Percentiles rank a stretch among this genome's conserved stretches.
These are phyloP conservation scores for Agrochola circellaris DNA, from an alignment of 2,888 invertebrate species.

Conservation along the genomic window DNA sequence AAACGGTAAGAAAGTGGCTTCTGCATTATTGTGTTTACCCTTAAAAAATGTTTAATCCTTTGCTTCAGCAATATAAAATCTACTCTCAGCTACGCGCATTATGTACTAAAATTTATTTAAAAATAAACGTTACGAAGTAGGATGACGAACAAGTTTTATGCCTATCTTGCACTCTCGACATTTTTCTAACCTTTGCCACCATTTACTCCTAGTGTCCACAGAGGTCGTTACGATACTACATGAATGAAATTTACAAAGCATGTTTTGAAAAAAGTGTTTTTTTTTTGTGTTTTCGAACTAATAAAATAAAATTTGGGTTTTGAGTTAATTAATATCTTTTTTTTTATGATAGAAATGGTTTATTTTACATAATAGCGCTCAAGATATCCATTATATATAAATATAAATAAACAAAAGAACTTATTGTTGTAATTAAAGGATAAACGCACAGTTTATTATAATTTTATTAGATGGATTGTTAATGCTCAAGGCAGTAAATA, in stretches of 20 bases:
- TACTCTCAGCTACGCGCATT: not conserved
- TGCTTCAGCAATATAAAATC: not conserved
- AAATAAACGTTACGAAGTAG: not conserved
- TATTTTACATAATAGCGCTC: not conserved
- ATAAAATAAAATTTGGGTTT: not conserved
- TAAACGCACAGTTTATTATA: not conserved
- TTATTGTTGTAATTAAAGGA: not conserved
- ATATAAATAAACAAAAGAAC: too few species aligned
- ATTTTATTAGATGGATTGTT: not conserved
- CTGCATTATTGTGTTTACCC: not conserved
- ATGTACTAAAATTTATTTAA: not conserved
- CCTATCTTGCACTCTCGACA: constrained; percentile 9
- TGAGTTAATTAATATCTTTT: not conserved
- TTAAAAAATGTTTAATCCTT: not conserved
- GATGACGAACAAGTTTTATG: not conserved
- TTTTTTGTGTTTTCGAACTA: too few species aligned
- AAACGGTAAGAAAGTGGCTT: not conserved
- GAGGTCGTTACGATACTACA: constrained; percentile 65
- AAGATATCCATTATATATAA: not conserved
- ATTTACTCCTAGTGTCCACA: constrained; percentile 59
- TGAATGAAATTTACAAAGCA: constrained; percentile 79
- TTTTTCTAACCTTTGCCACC: constrained; percentile 59
- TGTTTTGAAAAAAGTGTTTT: constrained; percentile 25
- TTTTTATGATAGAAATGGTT: not conserved
- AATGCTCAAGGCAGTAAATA: not conserved